Evolutionary conservation across 2,888 invertebrate genomes (phyloP), one percentile per base, ranked within the genome.

Genomic region (Brachyopa scutellaris): DNA sequence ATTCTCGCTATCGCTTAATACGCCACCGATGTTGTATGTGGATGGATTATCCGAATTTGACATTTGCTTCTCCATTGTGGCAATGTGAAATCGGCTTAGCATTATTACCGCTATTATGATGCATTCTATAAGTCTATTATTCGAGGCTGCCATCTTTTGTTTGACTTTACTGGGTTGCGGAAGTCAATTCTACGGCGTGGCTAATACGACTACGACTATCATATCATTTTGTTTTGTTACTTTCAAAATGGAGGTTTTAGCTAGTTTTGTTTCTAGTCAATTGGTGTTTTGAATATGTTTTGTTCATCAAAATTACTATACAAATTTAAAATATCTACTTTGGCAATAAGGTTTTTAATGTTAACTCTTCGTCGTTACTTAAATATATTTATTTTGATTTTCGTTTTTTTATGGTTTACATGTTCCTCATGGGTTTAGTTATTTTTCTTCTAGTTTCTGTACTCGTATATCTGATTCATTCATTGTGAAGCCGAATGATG

Each of bases 1-100:
- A 84, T 96, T 96, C 47, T 95, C 94, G 85, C 94, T 94, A 90
- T 94, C 95, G 78, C 96, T 96, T 17, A 98, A 93, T 1, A 98
- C 97, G n/a, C 97, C 97, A 15, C 97, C 97, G 77, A 98, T 97
- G 88, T 96, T 97, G 90, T 95, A 97, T 85, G 93, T 93, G 9
- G 93, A 92, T 19, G 94, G 94, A 89, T 95, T 95, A 67, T 93
- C 90, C 29, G 87, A 87, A 67, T 86, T 88, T 61, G 86, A 85
- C 59, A 55, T 57, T 61, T 87, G 86, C 85, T 87, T 87, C 82
- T 88, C 87, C 85, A 64, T 59, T 62, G 57, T 69, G 15, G 17
- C 78, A 7, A 55, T 21, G 36, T 42, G 42, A 5, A 73, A 45
- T 47, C 45, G 61, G 23, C 33, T 77, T 7, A 80, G n/a, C 8